Evolutionary conservation across 2,113 vertebrate genomes (phyloP).

Genomic region (Paradisaea rubra): DNA sequence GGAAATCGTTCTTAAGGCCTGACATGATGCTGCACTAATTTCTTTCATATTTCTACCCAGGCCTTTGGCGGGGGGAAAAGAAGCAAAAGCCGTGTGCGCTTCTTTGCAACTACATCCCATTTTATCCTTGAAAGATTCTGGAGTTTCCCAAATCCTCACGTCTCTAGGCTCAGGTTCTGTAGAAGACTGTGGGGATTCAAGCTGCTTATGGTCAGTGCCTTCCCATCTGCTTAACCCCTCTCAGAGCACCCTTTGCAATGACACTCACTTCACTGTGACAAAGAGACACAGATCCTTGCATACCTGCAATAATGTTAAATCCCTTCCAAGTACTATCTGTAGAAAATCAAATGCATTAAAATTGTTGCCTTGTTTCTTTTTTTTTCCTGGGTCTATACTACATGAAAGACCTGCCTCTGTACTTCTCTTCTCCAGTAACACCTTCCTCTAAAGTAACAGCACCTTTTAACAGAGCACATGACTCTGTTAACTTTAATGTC

Average conservation of each 20-base stretch:
- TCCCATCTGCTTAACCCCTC: background rate
- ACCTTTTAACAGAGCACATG: background rate
- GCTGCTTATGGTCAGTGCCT: background rate
- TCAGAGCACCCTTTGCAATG: background rate
- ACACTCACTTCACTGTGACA: fast-evolving
- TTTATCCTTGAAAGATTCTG: background rate
- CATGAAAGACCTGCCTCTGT: background rate
- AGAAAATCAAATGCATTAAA: background rate
- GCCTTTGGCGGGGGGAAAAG: fast-evolving
- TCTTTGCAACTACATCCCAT: background rate
- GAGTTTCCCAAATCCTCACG: background rate
- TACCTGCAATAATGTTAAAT: background rate
- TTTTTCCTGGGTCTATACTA: background rate
- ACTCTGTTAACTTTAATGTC: background rate
- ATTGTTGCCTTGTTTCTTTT: background rate
- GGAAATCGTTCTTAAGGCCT: background rate
- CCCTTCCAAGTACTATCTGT: fast-evolving
- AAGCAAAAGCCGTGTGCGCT: background rate
- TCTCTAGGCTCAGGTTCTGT: background rate
- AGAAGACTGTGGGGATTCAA: background rate
- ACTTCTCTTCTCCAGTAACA: background rate
- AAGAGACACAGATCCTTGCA: too few relatives aligned
- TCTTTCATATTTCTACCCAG: background rate
- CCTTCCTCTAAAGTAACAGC: background rate
- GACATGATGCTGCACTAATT: background rate